phyloP scores from a whole-genome alignment of 2,888 invertebrate species.

The Pharmacophagus antenor region DNA sequence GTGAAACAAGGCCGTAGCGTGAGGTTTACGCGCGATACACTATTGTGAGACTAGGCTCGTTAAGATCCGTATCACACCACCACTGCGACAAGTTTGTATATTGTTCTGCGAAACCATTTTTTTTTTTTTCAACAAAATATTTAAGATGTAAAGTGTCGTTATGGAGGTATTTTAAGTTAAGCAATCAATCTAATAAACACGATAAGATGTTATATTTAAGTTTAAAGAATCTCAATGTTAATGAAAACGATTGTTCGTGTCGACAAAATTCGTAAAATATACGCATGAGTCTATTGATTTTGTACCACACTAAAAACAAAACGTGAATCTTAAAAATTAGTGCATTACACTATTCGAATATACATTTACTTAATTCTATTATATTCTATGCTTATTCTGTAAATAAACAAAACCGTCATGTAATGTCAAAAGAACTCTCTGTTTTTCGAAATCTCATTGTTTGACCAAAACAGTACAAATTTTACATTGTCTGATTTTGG shows the following conservation, averaged over 20 bases:
- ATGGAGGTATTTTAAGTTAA: not conserved
- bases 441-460: constrained; percentile 1
- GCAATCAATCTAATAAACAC: not conserved
- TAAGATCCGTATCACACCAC: constrained; percentile 19
- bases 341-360: no score
- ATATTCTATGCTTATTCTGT: not conserved
- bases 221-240: not conserved
- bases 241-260: no score
- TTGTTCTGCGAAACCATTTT: not conserved
- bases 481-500: not conserved
- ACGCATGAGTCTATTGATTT: no score
- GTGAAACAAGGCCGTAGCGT: constrained; percentile 45
- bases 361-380: no score
- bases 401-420: not conserved
- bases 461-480: constrained; percentile 2
- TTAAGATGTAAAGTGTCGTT: no score
- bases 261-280: no score
- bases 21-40: constrained; percentile 20
- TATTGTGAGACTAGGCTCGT: constrained; percentile 27
- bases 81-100: not conserved
- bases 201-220: not conserved
- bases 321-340: no score
- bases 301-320: no score
- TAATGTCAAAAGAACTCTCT: not conserved
- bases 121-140: no score